phyloP scores from a whole-genome alignment of 1,140 invertebrate genomes.

The Parasteatoda tepidariorum region DNA sequence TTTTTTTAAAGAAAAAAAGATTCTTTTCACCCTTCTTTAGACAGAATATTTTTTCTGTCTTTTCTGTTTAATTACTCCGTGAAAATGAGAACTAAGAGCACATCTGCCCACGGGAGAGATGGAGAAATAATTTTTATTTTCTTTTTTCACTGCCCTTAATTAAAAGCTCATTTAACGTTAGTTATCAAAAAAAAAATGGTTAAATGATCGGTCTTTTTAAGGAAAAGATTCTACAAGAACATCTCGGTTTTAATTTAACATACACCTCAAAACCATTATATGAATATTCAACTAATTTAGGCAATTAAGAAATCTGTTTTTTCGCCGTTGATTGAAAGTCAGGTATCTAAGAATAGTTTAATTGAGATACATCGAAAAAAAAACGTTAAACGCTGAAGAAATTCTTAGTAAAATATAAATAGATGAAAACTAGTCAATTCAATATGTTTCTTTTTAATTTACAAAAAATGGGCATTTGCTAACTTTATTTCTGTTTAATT shows the following conservation, averaged over 20 bases:
- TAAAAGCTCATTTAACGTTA: constrained; percentile 47
- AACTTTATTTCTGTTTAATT: no score
- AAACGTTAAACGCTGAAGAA: no score
- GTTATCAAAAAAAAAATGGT: constrained; percentile 11
- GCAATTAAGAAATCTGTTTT: neutral
- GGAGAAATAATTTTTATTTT: constrained; percentile 1
- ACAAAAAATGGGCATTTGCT: no score
- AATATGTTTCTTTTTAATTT: no score
- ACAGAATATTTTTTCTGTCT: neutral
- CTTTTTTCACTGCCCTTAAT: constrained; percentile 22
- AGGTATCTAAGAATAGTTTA: no score
- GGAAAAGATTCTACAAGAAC: neutral
- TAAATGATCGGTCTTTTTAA: neutral
- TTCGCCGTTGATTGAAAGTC: no score
- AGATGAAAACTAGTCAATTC: no score
- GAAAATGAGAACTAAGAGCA: constrained; percentile 40
- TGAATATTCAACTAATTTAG: neutral
- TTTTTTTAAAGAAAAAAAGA: neutral
- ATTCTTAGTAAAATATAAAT: no score
- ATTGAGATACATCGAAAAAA: no score
- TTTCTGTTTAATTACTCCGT: constrained; percentile 45
- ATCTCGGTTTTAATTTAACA: neutral
- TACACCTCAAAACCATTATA: neutral
- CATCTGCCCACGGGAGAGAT: constrained; percentile 2
- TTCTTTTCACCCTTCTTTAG: neutral